Evolutionary conservation across 2,888 invertebrate genomes (phyloP), one percentile per base, ranked within the genome.

Genomic region (Brachypalpus laphriformis): DNA sequence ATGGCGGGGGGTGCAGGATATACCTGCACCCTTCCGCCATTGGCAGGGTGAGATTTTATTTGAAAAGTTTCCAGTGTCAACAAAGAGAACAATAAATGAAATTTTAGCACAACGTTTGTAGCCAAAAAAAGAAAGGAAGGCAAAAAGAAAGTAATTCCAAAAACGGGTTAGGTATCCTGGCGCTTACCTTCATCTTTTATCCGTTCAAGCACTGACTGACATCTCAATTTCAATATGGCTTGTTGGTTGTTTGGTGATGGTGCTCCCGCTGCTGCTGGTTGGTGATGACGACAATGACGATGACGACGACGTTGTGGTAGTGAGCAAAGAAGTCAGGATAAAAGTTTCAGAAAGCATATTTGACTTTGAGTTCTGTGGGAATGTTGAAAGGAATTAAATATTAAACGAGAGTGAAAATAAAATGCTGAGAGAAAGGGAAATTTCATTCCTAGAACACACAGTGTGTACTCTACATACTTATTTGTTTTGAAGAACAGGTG

Each of bases 221-320:
- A 76, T 81, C 81, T 85, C 85, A 85, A 85, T 85, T 85, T 85
- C 85, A 85, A 85, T 81, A 76, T 71, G 70, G 75, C 70, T 74
- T 70, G 78, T 61, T 78, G 59, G 66, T 56, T 72, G 49, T 25
- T 57, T 57, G 49, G 16, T 54, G 59, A 47, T 59, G 16, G 51
- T 51, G 4, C 18, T 47, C 16, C 9, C 7, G 14, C 25, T 56
- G 25, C 42, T 47, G 68, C 37, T 63, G 61, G 61, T 20, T 51
- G 51, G 28, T 31, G 71, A 42, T 72, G 63, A 31, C 42, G 63
- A 31, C 42, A 14, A 20, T 54, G 47, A 37, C 68, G 57, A 28
- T 31, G 61, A 31, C 25, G 66, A 25, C n/a, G 72, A 34, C 37
- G 28, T 7, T 54, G 28, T 72, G 66, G 68, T 11, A 31, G 49